Conservation (phyloP, 2,797 vertebrate genomes). For the Carapus acus region DNA sequence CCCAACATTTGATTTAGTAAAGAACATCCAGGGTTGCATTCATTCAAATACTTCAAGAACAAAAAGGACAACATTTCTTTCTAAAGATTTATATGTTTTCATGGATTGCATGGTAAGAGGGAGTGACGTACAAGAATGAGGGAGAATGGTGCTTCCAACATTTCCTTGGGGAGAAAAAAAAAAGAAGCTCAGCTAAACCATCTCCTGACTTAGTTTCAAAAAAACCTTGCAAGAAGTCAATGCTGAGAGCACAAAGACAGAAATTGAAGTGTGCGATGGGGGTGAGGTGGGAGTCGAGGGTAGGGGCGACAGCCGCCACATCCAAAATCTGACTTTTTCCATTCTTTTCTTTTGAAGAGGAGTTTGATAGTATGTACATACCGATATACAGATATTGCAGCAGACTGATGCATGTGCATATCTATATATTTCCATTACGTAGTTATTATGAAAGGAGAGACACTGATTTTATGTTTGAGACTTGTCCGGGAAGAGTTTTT, state of each 20-base stretch:
- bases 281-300: constrained; percentile 28
- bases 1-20: constrained; percentile 66
- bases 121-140: constrained; percentile 71
- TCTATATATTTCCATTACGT: constrained; percentile 80
- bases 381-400: constrained; percentile 78
- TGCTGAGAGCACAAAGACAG: constrained; percentile 44
- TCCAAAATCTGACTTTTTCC: constrained; percentile 54
- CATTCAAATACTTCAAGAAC: constrained; percentile 65
- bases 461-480: constrained; percentile 62
- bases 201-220: constrained; percentile 79
- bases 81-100: constrained; percentile 62
- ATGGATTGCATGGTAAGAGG: constrained; percentile 71
- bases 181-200: constrained; percentile 78
- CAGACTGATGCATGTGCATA: constrained; percentile 65
- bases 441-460: constrained; percentile 76
- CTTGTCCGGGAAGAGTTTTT: constrained; percentile 57
- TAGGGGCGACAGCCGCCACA: constrained; percentile 71
- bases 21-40: constrained; percentile 72
- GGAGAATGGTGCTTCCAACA: constrained; percentile 42
- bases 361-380: constrained; percentile 77
- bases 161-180: constrained; percentile 53
- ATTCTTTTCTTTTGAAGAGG: constrained; percentile 67
- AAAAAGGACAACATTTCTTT: constrained; percentile 50
- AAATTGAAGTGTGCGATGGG: constrained; percentile 30
- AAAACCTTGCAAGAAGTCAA: constrained; percentile 85